phyloP scores from a whole-genome alignment of 2,888 invertebrate genomes.

The Pherbina coryleti region DNA sequence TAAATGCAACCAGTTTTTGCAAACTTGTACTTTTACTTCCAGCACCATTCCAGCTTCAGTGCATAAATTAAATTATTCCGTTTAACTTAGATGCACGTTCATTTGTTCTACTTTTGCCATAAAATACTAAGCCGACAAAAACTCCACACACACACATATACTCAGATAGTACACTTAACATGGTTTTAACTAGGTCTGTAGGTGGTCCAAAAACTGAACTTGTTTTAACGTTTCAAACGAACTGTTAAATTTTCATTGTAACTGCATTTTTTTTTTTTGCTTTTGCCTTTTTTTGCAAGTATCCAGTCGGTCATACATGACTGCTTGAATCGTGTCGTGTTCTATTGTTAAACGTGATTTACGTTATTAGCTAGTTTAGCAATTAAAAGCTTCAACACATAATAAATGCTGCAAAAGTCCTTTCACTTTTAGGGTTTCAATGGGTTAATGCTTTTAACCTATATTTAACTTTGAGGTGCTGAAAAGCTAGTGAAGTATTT shows the following conservation, averaged over 20 bases:
- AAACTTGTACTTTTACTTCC: not conserved
- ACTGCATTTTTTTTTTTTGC: not conserved
- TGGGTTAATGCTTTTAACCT: too few species aligned
- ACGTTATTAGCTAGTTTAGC: too few species aligned
- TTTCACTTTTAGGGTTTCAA: too few species aligned
- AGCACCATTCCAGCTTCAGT: not conserved
- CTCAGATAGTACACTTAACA: not conserved
- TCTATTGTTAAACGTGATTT: not conserved
- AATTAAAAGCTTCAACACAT: too few species aligned
- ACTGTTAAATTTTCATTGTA: not conserved
- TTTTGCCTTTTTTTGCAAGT: not conserved
- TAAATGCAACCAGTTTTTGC: not conserved
- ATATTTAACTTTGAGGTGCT: too few species aligned
- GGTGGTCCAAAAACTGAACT: constrained; percentile 25
- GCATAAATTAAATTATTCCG: constrained; percentile 1
- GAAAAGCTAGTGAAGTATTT: too few species aligned
- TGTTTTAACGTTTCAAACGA: not conserved
- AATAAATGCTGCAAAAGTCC: too few species aligned
- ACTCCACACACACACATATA: constrained; percentile 33
- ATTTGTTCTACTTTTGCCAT: not conserved
- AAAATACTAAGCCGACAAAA: not conserved
- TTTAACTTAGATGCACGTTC: not conserved
- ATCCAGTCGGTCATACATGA: not conserved
- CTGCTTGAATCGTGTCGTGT: not conserved
- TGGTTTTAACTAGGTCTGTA: constrained; percentile 18